These are phyloP conservation scores for Tachysurus vachellii DNA, from an alignment of 2,113 vertebrate genomes.

Conservation along the genomic window DNA sequence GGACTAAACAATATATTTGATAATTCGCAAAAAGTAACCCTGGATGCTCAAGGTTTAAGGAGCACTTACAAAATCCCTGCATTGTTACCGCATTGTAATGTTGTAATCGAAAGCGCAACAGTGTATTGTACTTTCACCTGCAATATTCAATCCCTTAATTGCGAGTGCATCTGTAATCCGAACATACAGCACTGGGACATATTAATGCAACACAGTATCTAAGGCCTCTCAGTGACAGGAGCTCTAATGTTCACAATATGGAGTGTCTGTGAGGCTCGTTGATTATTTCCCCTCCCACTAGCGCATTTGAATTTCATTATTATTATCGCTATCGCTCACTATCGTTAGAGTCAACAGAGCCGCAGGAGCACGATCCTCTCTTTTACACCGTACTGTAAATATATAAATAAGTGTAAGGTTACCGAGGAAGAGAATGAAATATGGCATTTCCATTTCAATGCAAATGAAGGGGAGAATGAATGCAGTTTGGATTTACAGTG, in stretches of 20 bases:
- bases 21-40: not conserved
- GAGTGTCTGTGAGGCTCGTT: constrained; percentile 13
- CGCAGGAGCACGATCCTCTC: constrained; percentile 27
- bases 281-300: constrained; percentile 26
- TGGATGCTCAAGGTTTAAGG: not conserved
- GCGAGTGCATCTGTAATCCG: constrained; percentile 6
- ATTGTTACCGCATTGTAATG: not conserved
- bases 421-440: constrained; percentile 58
- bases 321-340: constrained; percentile 52
- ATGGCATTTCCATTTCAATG: constrained; percentile 68
- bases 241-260: constrained; percentile 34
- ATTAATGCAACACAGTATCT: constrained; percentile 1
- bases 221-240: not conserved
- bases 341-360: constrained; percentile 51
- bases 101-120: not conserved
- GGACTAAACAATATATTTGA: not conserved
- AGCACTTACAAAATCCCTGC: not conserved
- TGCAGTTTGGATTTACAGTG: constrained; percentile 58
- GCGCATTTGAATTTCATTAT: constrained; percentile 47
- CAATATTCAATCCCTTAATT: constrained; percentile 12
- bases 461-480: constrained; percentile 67
- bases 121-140: not conserved
- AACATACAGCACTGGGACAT: constrained; percentile 7
- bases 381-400: constrained; percentile 45
- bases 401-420: constrained; percentile 56